A percentile compares a stretch with the other conserved stretches of the same genome.
Conservation (phyloP, 1,140 invertebrate genomes). For the Copidosoma floridanum region DNA sequence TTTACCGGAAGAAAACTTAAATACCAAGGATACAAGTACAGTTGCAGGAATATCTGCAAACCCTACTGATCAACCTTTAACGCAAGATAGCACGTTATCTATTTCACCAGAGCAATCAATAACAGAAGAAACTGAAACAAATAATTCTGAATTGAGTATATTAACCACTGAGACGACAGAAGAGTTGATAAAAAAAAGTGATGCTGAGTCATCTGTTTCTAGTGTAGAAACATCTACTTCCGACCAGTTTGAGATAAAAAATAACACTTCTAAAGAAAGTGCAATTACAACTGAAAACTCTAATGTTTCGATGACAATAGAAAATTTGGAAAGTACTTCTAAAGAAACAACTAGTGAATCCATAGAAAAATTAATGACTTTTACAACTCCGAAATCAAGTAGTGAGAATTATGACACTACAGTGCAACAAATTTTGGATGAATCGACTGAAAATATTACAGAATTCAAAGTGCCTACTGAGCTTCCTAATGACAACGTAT, state of each 20-base stretch:
- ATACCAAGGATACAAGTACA: background rate
- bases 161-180: background rate
- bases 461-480: slow-evolving; percentile 6
- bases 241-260: background rate
- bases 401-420: too few relatives aligned
- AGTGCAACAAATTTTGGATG: slow-evolving; percentile 32
- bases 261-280: slow-evolving; percentile 20
- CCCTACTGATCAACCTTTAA: background rate
- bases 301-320: slow-evolving; percentile 8
- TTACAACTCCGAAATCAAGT: too few relatives aligned
- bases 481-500: slow-evolving; percentile 5
- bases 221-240: background rate
- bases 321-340: slow-evolving; percentile 7
- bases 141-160: background rate
- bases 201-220: too few relatives aligned
- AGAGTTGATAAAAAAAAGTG: background rate
- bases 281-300: slow-evolving; percentile 11
- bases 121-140: background rate
- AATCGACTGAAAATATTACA: slow-evolving; percentile 33
- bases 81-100: background rate
- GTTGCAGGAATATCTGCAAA: background rate
- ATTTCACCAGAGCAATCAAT: background rate
- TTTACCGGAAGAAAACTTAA: slow-evolving; percentile 1
- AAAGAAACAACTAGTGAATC: background rate
- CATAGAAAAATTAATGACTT: slow-evolving; percentile 16